Conservation (phyloP, 2,888 invertebrate genomes). For the Tribolium freemani region DNA sequence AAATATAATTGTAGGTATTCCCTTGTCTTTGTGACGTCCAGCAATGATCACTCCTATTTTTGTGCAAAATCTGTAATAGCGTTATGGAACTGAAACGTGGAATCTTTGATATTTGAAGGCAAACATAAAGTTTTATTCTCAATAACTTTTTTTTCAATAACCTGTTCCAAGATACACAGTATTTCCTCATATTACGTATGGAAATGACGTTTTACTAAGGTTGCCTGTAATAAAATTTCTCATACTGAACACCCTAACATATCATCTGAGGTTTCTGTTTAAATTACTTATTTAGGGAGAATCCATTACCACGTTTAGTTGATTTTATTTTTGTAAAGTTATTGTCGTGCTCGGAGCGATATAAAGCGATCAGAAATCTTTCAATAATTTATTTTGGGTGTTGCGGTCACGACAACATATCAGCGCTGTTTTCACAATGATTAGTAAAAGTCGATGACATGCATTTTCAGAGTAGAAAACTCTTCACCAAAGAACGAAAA, state of each 20-base stretch:
- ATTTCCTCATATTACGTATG: slow-evolving; percentile 38
- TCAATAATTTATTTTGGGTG: slow-evolving; percentile 7
- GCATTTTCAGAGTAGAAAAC: background rate
- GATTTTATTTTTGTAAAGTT: background rate
- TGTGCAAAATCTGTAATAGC: slow-evolving; percentile 8
- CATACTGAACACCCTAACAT: slow-evolving; percentile 35
- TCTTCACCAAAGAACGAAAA: background rate
- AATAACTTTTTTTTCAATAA: slow-evolving; percentile 39
- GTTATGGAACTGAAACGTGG: slow-evolving; percentile 3
- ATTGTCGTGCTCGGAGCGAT: slow-evolving; percentile 15
- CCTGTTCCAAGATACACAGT: slow-evolving; percentile 26
- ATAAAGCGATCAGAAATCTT: slow-evolving; percentile 19
- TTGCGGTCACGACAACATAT: slow-evolving; percentile 14
- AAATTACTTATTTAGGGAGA: slow-evolving; percentile 11
- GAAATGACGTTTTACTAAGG: slow-evolving; percentile 36
- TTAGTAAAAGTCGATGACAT: background rate
- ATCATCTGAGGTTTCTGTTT: slow-evolving; percentile 33
- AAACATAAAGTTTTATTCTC: slow-evolving; percentile 36
- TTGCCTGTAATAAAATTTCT: slow-evolving; percentile 38
- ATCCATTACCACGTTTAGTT: too few species aligned
- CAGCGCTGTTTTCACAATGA: background rate
- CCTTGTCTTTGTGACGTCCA: background rate
- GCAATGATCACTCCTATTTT: background rate
- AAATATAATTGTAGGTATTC: background rate
- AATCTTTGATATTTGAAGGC: slow-evolving; percentile 32